Percentiles rank a stretch among this genome's conserved stretches.
phyloP scores from a whole-genome alignment of 2,113 vertebrate genomes.

The Penelope pileata region DNA sequence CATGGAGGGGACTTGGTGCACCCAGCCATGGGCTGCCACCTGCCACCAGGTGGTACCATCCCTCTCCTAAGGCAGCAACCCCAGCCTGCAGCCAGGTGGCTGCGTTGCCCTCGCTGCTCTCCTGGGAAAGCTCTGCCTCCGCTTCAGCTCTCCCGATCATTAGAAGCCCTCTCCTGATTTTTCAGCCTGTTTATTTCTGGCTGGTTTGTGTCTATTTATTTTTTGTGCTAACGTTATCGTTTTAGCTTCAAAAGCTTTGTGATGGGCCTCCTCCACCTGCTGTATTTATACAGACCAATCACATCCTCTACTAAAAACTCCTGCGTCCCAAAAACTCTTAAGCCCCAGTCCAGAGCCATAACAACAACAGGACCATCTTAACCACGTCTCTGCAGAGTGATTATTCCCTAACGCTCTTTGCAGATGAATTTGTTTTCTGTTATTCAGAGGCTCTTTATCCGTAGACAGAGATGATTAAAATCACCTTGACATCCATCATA shows the following conservation, averaged over 20 bases:
- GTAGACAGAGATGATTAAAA: constrained; percentile 41
- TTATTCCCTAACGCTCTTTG: background rate
- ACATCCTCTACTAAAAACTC: background rate
- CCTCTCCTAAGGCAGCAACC: background rate
- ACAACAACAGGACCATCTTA: background rate
- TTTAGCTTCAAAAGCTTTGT: constrained; percentile 45
- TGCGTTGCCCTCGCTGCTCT: background rate
- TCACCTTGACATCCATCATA: constrained; percentile 33
- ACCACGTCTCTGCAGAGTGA: background rate
- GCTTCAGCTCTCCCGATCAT: background rate
- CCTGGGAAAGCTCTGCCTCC: background rate
- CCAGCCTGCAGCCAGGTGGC: background rate
- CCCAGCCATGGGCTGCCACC: background rate
- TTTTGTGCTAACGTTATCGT: background rate
- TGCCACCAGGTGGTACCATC: background rate
- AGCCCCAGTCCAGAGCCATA: background rate
- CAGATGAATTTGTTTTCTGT: constrained; percentile 30
- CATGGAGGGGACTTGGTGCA: background rate
- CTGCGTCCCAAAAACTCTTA: background rate
- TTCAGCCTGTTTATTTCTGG: constrained; percentile 53
- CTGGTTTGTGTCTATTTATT: constrained; percentile 26
- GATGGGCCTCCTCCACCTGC: constrained; percentile 46
- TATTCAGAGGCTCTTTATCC: background rate
- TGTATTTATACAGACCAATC: constrained; percentile 63
- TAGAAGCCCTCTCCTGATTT: background rate